Percentiles rank a stretch among this genome's conserved stretches.
Conservation (phyloP, 2,113 vertebrate genomes). For the Anarhynchus alexandrinus region DNA sequence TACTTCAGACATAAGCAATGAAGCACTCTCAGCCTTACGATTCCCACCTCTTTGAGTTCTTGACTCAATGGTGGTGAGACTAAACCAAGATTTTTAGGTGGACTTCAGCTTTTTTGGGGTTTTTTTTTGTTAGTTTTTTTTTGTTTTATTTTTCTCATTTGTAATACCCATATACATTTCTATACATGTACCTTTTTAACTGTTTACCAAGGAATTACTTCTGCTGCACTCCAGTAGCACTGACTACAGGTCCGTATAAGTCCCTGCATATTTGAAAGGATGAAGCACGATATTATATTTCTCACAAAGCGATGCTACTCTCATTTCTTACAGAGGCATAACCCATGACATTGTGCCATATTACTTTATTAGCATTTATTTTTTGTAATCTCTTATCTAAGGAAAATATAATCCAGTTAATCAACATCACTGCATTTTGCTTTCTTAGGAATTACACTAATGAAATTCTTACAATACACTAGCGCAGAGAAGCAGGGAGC, state of each 20-base stretch:
- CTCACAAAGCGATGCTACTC: not conserved
- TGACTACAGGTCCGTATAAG: not conserved
- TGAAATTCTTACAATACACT: not conserved
- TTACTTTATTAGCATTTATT: constrained; percentile 39
- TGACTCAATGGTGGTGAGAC: not conserved
- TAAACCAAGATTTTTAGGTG: not conserved
- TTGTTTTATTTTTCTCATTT: not conserved
- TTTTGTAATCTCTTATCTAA: constrained; percentile 24
- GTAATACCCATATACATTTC: not conserved
- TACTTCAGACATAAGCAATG: not conserved
- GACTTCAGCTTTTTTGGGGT: not conserved
- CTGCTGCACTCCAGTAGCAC: not conserved
- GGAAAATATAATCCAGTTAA: constrained; percentile 44
- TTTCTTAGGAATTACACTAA: constrained; percentile 29
- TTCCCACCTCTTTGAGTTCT: not conserved
- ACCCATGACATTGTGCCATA: constrained; percentile 16
- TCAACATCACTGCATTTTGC: constrained; percentile 17
- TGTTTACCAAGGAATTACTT: constrained; percentile 1
- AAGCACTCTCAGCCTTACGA: not conserved
- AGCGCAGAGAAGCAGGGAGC: not conserved
- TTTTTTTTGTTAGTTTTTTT: no score
- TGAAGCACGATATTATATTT: not conserved
- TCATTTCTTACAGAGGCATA: constrained; percentile 4
- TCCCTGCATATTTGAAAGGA: not conserved
- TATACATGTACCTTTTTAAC: not conserved